Evolutionary conservation across 2,888 invertebrate genomes (phyloP).

Genomic region (Branchellion lobata): DNA sequence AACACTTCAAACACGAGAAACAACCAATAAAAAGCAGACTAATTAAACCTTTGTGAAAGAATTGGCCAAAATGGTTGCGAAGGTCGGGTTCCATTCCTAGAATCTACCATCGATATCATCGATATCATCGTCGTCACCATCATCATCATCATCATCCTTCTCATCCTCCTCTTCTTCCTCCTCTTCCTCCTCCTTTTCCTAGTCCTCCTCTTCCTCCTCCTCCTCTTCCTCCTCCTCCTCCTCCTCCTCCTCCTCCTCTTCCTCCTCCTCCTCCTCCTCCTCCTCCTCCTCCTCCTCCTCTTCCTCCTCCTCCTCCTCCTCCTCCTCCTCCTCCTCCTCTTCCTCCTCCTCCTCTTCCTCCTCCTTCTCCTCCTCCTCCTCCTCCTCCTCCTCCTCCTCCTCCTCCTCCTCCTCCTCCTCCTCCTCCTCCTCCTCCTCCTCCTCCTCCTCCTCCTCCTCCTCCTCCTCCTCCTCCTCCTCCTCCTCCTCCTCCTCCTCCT

Average conservation of each 20-base stretch:
- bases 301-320: slow-evolving; percentile 8
- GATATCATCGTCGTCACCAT: not conserved
- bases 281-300: slow-evolving; percentile 7
- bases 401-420: not conserved
- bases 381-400: not conserved
- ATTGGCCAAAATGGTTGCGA: slow-evolving; percentile 41
- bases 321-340: not conserved
- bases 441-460: slow-evolving; percentile 5
- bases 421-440: slow-evolving; percentile 27
- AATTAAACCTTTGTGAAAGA: slow-evolving; percentile 17
- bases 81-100: slow-evolving; percentile 34
- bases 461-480: slow-evolving; percentile 22
- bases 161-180: no score
- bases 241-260: no score
- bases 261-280: no score
- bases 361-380: not conserved
- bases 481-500: slow-evolving; percentile 22
- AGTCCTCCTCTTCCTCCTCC: not conserved
- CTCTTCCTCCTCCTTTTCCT: no score
- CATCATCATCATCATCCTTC: no score
- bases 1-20: not conserved
- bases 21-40: no score
- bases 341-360: not conserved
- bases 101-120: slow-evolving; percentile 1
- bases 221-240: not conserved